Conservation (phyloP, 2,797 vertebrate species). For the Sebastes taczanowskii region DNA sequence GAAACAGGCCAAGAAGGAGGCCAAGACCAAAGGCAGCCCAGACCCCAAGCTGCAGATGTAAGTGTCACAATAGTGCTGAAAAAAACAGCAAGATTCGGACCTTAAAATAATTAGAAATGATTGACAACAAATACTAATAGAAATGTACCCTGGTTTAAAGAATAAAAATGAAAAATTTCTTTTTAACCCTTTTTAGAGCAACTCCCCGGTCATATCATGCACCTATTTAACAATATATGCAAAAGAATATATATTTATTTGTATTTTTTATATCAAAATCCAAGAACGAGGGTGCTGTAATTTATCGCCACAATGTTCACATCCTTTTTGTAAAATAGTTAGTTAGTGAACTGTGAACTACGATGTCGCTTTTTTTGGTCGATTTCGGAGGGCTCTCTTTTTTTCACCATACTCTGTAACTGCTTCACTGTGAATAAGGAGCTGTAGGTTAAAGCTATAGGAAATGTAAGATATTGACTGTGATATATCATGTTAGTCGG, state of each 20-base stretch:
- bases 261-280: too few relatives aligned
- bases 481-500: neutral
- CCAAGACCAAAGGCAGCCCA: conserved; percentile 68
- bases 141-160: neutral
- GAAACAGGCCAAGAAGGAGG: conserved; percentile 76
- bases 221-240: too few relatives aligned
- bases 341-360: too few relatives aligned
- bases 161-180: too few relatives aligned
- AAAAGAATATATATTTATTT: too few relatives aligned
- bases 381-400: too few relatives aligned
- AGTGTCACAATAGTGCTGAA: conserved; percentile 32
- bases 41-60: conserved; percentile 75
- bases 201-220: too few relatives aligned
- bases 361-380: too few relatives aligned
- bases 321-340: too few relatives aligned
- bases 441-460: neutral
- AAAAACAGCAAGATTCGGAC: neutral
- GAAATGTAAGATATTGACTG: neutral
- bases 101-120: neutral
- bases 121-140: neutral
- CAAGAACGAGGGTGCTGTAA: too few relatives aligned
- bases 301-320: too few relatives aligned
- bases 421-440: neutral
- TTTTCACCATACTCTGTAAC: neutral
- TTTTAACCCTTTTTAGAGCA: too few relatives aligned